Evolutionary conservation across 2,888 invertebrate genomes (phyloP).

Genomic region (Notodonta dromedarius): DNA sequence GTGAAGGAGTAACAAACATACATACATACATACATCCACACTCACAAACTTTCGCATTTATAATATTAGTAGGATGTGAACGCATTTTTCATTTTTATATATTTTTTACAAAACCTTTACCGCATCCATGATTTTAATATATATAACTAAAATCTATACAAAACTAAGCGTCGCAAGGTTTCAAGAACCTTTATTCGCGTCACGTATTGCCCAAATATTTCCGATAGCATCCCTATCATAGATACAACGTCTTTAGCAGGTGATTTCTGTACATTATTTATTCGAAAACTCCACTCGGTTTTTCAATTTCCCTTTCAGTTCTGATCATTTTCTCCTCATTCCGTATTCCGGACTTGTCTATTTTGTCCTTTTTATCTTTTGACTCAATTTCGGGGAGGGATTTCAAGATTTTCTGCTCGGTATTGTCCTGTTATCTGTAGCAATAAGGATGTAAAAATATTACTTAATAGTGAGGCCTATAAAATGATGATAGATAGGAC

Average conservation of each 20-base stretch:
- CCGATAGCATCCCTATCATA: conserved; percentile 29
- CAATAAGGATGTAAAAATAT: no score
- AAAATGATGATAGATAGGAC: no score
- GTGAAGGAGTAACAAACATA: no score
- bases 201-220: conserved; percentile 39
- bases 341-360: conserved; percentile 46
- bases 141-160: background rate
- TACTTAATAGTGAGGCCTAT: no score
- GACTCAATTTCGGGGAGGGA: background rate
- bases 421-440: background rate
- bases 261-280: conserved; percentile 51
- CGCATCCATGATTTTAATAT: background rate
- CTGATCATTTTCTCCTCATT: conserved; percentile 51
- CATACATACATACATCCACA: no score
- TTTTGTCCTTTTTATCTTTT: conserved; percentile 36
- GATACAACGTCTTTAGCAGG: conserved; percentile 39
- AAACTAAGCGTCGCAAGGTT: background rate
- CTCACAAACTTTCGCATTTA: no score
- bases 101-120: no score
- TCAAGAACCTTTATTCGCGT: conserved; percentile 17
- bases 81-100: no score
- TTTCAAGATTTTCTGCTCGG: background rate
- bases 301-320: conserved; percentile 52
- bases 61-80: no score
- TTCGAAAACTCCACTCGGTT: conserved; percentile 44